Conservation (phyloP, 2,113 vertebrate genomes). For the Hystrix cristata region DNA sequence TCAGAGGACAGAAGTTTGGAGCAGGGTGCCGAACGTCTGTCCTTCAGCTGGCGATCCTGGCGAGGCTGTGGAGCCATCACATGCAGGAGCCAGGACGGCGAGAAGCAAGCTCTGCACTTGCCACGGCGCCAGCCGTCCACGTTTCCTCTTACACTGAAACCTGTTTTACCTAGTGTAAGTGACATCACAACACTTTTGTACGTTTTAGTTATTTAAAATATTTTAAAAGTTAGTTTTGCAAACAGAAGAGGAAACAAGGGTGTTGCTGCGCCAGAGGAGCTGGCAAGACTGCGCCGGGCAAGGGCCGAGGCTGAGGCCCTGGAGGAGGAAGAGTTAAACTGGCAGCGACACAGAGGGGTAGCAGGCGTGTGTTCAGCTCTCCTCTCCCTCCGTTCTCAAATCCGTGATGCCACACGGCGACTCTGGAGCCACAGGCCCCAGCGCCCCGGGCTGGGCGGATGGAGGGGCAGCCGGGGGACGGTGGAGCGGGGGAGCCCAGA, state of each 20-base stretch:
- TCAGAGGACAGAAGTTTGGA: neutral
- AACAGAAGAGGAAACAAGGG: neutral
- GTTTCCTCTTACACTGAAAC: neutral
- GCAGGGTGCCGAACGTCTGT: neutral
- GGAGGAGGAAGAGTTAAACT: neutral
- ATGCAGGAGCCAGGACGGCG: neutral
- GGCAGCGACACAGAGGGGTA: too few relatives aligned
- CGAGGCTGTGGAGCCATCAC: neutral
- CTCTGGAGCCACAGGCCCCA: neutral
- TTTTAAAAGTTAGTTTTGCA: neutral
- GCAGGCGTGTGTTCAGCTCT: neutral
- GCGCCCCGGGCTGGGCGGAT: too few relatives aligned
- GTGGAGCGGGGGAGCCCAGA: neutral
- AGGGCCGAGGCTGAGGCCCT: neutral
- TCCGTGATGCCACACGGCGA: accelerated
- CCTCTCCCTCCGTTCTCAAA: neutral
- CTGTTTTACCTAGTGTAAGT: neutral
- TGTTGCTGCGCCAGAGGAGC: neutral
- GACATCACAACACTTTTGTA: neutral
- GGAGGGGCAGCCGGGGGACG: neutral
- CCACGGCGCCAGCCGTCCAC: neutral
- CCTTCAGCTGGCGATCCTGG: neutral
- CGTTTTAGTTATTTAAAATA: neutral
- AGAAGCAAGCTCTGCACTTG: neutral
- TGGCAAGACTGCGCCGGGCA: neutral